phyloP scores from a whole-genome alignment of 2,888 invertebrate species.

The Ornithoptera priamus region DNA sequence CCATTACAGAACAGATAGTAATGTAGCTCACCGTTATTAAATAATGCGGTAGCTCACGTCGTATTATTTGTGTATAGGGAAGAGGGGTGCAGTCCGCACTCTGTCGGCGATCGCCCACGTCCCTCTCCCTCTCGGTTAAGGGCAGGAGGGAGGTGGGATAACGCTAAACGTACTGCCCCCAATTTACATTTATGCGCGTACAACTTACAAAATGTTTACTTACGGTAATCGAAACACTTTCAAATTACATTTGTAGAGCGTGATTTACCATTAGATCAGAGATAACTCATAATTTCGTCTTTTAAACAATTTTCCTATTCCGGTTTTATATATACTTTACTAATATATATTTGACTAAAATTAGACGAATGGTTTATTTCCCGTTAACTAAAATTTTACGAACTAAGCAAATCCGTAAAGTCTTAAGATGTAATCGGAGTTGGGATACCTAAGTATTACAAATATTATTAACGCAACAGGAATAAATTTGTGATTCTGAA shows the following conservation, averaged over 20 bases:
- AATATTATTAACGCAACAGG: too few relatives aligned
- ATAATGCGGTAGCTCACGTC: neutral
- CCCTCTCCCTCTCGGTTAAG: neutral
- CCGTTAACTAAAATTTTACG: too few relatives aligned
- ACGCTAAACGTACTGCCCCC: slow-evolving; percentile 18
- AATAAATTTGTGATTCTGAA: too few relatives aligned
- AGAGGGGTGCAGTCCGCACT: slow-evolving; percentile 5
- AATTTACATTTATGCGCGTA: slow-evolving; percentile 16
- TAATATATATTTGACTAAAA: neutral
- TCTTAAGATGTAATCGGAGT: too few relatives aligned
- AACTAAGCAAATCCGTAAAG: too few relatives aligned
- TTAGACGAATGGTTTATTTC: neutral
- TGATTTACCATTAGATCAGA: neutral
- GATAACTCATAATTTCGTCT: neutral
- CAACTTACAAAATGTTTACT: slow-evolving; percentile 14
- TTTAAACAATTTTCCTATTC: neutral
- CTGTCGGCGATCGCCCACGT: neutral
- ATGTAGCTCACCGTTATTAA: slow-evolving; percentile 1
- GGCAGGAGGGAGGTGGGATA: neutral
- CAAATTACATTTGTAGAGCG: neutral
- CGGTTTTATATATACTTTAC: neutral
- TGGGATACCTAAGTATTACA: too few relatives aligned
- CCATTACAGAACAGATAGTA: neutral
- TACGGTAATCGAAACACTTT: slow-evolving; percentile 3
- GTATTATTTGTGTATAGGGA: slow-evolving; percentile 16